A percentile compares a stretch with the other conserved stretches of the same genome.
These are phyloP conservation scores for Euzophera pinguis DNA, from an alignment of 2,888 invertebrate genomes.

Conservation along the genomic window DNA sequence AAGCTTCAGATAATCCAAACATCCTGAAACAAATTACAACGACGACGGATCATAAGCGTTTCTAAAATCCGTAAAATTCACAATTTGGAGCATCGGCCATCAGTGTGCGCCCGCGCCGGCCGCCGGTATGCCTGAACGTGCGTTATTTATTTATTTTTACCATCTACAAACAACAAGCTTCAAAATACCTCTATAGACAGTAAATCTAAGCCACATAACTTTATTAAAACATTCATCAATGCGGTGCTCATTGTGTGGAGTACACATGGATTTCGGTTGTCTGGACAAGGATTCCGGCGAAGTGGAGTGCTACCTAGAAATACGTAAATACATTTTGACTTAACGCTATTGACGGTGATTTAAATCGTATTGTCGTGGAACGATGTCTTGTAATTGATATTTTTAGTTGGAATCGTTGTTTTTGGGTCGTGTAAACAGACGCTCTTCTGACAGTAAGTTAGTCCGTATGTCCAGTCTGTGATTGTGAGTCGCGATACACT, in stretches of 20 bases:
- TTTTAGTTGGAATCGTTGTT: conserved; percentile 75
- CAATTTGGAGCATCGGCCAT: conserved; percentile 61
- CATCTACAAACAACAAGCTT: conserved; percentile 52
- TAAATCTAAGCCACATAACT: conserved; percentile 60
- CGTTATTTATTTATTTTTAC: conserved; percentile 72
- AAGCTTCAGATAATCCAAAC: conserved; percentile 50
- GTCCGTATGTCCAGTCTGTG: conserved; percentile 62
- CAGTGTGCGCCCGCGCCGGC: conserved; percentile 57
- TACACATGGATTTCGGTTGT: conserved; percentile 82
- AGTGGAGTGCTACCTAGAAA: conserved; percentile 85
- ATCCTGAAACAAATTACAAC: conserved; percentile 56
- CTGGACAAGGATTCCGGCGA: conserved; percentile 83
- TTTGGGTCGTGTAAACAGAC: conserved; percentile 76
- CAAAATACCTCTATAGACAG: conserved; percentile 64
- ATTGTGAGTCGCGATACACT: conserved; percentile 57
- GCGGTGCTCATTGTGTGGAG: conserved; percentile 44
- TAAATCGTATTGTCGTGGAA: conserved; percentile 65
- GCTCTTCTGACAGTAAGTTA: conserved; percentile 67
- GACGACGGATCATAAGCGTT: conserved; percentile 40
- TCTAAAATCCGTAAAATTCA: conserved; percentile 50
- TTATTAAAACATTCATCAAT: conserved; percentile 50
- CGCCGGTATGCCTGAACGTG: conserved; percentile 68
- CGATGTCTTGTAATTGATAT: conserved; percentile 75
- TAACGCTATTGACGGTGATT: conserved; percentile 57
- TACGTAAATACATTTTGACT: conserved; percentile 80